Evolutionary conservation across 2,797 vertebrate genomes (phyloP), one percentile per base, ranked within the genome.

Genomic region (Hoplostethus mediterraneus): DNA sequence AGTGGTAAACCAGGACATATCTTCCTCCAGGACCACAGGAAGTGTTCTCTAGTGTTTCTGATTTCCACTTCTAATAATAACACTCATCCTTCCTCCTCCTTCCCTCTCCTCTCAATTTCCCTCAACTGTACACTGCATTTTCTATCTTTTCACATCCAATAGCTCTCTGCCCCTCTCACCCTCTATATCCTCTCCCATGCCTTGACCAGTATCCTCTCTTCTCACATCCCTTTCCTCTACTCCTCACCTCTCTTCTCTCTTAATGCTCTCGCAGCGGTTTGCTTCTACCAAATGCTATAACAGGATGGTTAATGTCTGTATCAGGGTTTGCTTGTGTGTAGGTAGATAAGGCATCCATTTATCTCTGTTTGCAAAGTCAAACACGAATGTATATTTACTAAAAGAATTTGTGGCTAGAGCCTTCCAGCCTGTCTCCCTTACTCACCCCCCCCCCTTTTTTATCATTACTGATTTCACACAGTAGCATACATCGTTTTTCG

Each of bases 11-110:
- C 56, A 64, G 69, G 57, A 21, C 69, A 54, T 25, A 45, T 65
- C 36, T 67, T 55, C 30, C 51, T 73, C 62, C 63, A 67, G 52
- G 17, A 75, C 51, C 47, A 58, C 71, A 49, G 40, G 45, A 64
- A 38, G 63, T 48, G 67, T 63, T 70, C 66, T 67, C 69, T 49
- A 0, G 21, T 12, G 63, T 76, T 78, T 75, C 60, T 57, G 63
- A 76, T 75, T 33, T 54, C 59, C 56, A 71, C 55, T 63, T 68
- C 73, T 78, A 77, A 73, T 55, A 75, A 78, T 65, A 84, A 73
- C 69, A 65, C 40, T 71, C 62, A 42, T 63, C 38, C 71, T 31
- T 48, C 33, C 67, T 74, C 38, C 77, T 77, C 54, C 56, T 63
- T 80, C 74, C 45, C 38, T 58, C 67, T 68, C 55, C 64, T 68